phyloP scores from a whole-genome alignment of 2,888 invertebrate genomes.

The Molanna angustata region DNA sequence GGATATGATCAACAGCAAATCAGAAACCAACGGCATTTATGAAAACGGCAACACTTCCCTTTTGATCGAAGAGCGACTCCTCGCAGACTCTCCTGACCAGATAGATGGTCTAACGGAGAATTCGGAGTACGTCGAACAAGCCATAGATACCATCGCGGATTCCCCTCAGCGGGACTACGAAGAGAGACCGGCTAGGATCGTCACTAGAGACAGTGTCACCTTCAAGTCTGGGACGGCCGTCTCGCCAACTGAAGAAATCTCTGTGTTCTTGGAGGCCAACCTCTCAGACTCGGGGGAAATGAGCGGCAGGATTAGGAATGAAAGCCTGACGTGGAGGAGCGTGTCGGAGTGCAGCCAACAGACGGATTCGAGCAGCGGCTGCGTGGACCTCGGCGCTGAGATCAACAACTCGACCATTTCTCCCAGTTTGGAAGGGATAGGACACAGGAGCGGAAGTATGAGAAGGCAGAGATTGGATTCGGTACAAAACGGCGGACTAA shows the following conservation, averaged over 20 bases:
- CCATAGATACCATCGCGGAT: slow-evolving; percentile 23
- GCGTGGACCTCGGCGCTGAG: slow-evolving; percentile 27
- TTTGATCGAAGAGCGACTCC: slow-evolving; percentile 23
- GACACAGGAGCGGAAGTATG: slow-evolving; percentile 5
- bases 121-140: slow-evolving; percentile 27
- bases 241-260: slow-evolving; percentile 27
- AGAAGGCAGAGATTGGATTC: slow-evolving; percentile 35
- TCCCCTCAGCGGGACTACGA: slow-evolving; percentile 19
- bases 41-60: slow-evolving; percentile 28
- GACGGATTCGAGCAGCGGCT: slow-evolving; percentile 30
- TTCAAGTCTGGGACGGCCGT: slow-evolving; percentile 19
- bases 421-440: slow-evolving; percentile 36
- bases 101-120: slow-evolving; percentile 34
- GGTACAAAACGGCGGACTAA: slow-evolving; percentile 38
- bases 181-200: slow-evolving; percentile 23
- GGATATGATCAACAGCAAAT: slow-evolving; percentile 26
- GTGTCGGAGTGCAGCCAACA: slow-evolving; percentile 52
- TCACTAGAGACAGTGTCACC: slow-evolving; percentile 6
- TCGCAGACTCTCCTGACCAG: slow-evolving; percentile 35
- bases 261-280: slow-evolving; percentile 26
- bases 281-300: slow-evolving; percentile 19
- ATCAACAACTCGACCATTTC: slow-evolving; percentile 42
- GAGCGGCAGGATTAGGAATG: slow-evolving; percentile 38
- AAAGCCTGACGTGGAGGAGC: slow-evolving; percentile 54
- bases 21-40: slow-evolving; percentile 20